Base-by-base conservation (phyloP, 2,797 vertebrate genomes). In the Cercopithecus diana region DNA sequence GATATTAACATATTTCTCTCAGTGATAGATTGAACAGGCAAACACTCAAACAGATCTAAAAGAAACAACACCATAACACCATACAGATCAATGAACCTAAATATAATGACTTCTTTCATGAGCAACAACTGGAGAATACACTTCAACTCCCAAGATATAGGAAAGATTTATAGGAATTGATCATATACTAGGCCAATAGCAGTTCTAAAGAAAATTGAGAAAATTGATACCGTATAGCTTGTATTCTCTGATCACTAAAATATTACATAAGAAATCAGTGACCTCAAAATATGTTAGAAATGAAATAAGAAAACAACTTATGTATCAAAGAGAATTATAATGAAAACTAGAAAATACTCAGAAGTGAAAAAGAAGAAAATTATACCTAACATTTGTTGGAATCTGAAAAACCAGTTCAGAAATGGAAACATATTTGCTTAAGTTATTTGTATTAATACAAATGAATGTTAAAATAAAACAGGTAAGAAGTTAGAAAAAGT, bases 331-430 rank as follows among this genome's bases (percentile, higher is more conserved):
- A 43, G 70, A 85, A 94, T 72, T 72, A 76, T 48, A 86, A 83
- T 61, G 11, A 83, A 89, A 77, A 13, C 61, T 48, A 52, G 24
- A 88, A 97, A 85, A 94, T 26, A 80, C 6, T 77, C 30, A 83
- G 9, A 92, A 77, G 3, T 85, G n/a, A 88, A 91, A 93, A 84
- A n/a, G 39, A n/a, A 89, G 30, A 57, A 95, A 90, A 75, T 24
- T 45, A 7, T 64, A 50, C 0, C 24, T 67, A 36, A 83, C 10
- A 48, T 6, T 41, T 39, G 17, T 52, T 80, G 7, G n/a, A 94
- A 90, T 26, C 39, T 93, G 20, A 3, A 39, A 28, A 90, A 64
- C 82, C 3, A 67, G 15, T 55, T 22, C 5, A 57, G 36, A 75
- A 84, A 76, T 14, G 28, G 19, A 77, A 95, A 90, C 20, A 1